Percentiles rank a stretch among this genome's conserved stretches.
Evolutionary conservation across 2,888 invertebrate species (phyloP).

Genomic region (Azorinus chamasolen): DNA sequence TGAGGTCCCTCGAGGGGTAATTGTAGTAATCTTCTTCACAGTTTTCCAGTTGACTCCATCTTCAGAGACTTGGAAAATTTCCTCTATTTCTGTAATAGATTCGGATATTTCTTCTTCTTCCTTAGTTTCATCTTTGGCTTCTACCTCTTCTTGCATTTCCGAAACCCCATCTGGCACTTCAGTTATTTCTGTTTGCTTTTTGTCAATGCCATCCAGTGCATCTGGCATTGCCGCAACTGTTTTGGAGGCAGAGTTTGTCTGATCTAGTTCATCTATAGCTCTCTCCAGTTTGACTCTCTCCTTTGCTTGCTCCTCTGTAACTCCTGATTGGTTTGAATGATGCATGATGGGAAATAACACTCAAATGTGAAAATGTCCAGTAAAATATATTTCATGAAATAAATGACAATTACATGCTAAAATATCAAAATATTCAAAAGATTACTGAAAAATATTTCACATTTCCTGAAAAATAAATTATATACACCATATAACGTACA

Average conservation of each 20-base stretch:
- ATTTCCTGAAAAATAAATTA: too few relatives aligned
- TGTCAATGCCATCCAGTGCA: neutral
- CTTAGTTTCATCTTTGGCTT: constrained; percentile 33
- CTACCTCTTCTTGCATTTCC: constrained; percentile 13
- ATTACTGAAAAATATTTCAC: too few relatives aligned
- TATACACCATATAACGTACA: too few relatives aligned
- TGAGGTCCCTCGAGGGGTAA: constrained; percentile 76
- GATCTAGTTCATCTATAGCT: neutral
- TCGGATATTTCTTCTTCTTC: constrained; percentile 64
- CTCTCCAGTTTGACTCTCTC: constrained; percentile 33
- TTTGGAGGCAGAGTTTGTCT: too few relatives aligned
- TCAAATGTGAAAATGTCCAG: neutral
- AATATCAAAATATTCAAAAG: too few relatives aligned
- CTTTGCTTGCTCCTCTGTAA: neutral
- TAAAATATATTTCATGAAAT: too few relatives aligned
- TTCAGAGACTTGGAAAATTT: constrained; percentile 78
- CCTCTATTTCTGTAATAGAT: constrained; percentile 77
- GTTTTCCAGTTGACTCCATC: constrained; percentile 81
- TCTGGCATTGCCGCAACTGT: neutral
- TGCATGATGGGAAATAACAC: constrained; percentile 2
- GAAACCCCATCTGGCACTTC: constrained; percentile 7
- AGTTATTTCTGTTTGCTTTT: neutral
- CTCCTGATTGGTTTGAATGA: neutral
- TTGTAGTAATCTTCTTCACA: constrained; percentile 79
- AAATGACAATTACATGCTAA: too few relatives aligned